Percentiles rank a stretch among this genome's conserved stretches.
These are phyloP conservation scores for Drosophila bunnanda DNA, from an alignment of 2,888 invertebrate species.

Conservation along the genomic window DNA sequence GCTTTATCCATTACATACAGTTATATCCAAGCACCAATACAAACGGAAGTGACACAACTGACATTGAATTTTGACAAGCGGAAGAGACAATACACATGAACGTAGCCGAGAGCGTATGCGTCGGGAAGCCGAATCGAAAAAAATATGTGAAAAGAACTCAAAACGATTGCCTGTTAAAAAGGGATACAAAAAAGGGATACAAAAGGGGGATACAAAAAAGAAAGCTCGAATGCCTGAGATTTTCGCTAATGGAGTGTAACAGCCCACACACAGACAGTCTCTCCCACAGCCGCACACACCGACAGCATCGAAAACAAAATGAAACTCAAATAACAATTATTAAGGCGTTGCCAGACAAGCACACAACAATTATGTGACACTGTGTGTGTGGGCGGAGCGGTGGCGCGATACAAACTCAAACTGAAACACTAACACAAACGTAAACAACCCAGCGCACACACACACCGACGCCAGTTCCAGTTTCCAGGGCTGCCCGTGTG, in stretches of 20 bases:
- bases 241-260: constrained; percentile 74
- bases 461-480: constrained; percentile 70
- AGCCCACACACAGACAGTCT: constrained; percentile 50
- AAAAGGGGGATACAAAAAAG: constrained; percentile 73
- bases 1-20: constrained; percentile 25
- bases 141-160: constrained; percentile 45
- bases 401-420: constrained; percentile 67
- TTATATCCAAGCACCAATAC: constrained; percentile 15
- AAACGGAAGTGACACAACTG: constrained; percentile 59
- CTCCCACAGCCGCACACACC: constrained; percentile 30
- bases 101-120: background rate
- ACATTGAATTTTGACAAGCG: constrained; percentile 80
- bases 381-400: constrained; percentile 74
- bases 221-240: constrained; percentile 71
- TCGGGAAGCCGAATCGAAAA: constrained; percentile 44
- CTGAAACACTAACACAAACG: constrained; percentile 53
- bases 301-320: constrained; percentile 61
- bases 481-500: constrained; percentile 66
- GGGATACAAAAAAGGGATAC: constrained; percentile 80
- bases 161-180: constrained; percentile 36
- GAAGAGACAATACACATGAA: constrained; percentile 44
- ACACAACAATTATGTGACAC: constrained; percentile 71
- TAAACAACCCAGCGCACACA: constrained; percentile 39
- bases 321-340: constrained; percentile 82
- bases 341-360: constrained; percentile 83